Evolutionary conservation across 1,140 invertebrate species (phyloP), one percentile per base, ranked within the genome.

Genomic region (Mya arenaria): DNA sequence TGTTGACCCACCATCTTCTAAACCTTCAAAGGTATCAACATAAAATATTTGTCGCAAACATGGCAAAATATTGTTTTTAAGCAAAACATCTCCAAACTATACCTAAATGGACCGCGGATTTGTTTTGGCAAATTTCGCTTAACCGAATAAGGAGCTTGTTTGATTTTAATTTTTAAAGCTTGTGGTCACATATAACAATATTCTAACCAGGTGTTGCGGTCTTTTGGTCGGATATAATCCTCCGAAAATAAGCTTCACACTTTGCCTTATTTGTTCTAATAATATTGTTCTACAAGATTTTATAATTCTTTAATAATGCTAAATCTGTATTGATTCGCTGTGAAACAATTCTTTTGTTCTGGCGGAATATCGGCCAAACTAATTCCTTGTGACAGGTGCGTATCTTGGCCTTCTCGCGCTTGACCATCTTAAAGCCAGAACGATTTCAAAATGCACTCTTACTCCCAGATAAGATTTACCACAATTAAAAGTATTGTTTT

Each of bases 221-320:
- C 1, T 23, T 2, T 10, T 52, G 25, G 25, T 52, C 48, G 48
- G 48, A n/a, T 52, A 52, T n/a, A 63, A 17, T 32, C 66, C 44
- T 37, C 28, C 39, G 39, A 82, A 65, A 75, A 56, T 66, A 69
- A 82, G 52, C 63, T 65, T 65, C 39, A 75, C 73, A 75, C 73
- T 36, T 75, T 75, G 58, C 52, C 58, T 63, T 75, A 75, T 75
- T 60, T 65, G 62, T 52, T 75, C 58, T 56, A 63, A 75, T 32
- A 75, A 75, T 75, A 63, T 75, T 75, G 36, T 63, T 44, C 0
- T 25, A 39, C 48, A 52, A 17, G 48, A 52, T 52, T 52, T 52
- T 52, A 17, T 8, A 4, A 52, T 52, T 17, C 48, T 52, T 52
- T 52, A 52, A 52, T 52, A 52, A 52, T 52, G 19, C 48, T 3